phyloP scores from a whole-genome alignment of 2,113 vertebrate genomes.

The Electrona antarctica region DNA sequence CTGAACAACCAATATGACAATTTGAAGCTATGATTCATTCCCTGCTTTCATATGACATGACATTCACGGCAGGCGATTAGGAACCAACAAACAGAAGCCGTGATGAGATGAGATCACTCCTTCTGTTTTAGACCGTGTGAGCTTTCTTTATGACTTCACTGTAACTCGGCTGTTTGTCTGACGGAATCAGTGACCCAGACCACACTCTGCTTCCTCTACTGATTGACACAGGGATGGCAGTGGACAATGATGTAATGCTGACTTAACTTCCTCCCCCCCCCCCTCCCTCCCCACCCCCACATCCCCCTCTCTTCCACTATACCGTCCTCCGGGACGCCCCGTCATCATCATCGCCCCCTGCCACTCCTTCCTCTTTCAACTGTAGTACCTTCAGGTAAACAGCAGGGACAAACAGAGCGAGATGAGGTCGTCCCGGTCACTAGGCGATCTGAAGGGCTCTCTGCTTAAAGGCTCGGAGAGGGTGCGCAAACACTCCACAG shows the following conservation, averaged over 20 bases:
- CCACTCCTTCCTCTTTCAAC: not conserved
- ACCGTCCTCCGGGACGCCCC: not conserved
- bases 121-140: too few relatives aligned
- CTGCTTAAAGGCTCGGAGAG: slow-evolving; percentile 86
- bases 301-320: not conserved
- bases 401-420: slow-evolving; percentile 88
- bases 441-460: slow-evolving; percentile 90
- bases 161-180: too few relatives aligned
- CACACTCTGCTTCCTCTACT: not conserved
- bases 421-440: slow-evolving; percentile 88
- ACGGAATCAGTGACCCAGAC: not conserved
- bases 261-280: slow-evolving; percentile 19
- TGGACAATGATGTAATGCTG: slow-evolving; percentile 37
- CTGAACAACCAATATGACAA: too few relatives aligned
- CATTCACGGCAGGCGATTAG: too few relatives aligned
- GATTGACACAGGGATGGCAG: slow-evolving; percentile 24
- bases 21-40: too few relatives aligned
- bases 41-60: too few relatives aligned
- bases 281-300: not conserved
- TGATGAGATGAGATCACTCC: too few relatives aligned
- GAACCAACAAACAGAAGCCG: too few relatives aligned
- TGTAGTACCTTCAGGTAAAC: slow-evolving; percentile 86
- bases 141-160: too few relatives aligned
- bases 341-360: not conserved
- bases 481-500: slow-evolving; percentile 89